Conservation (phyloP, 1,140 invertebrate genomes). For the Philaenus spumarius region DNA sequence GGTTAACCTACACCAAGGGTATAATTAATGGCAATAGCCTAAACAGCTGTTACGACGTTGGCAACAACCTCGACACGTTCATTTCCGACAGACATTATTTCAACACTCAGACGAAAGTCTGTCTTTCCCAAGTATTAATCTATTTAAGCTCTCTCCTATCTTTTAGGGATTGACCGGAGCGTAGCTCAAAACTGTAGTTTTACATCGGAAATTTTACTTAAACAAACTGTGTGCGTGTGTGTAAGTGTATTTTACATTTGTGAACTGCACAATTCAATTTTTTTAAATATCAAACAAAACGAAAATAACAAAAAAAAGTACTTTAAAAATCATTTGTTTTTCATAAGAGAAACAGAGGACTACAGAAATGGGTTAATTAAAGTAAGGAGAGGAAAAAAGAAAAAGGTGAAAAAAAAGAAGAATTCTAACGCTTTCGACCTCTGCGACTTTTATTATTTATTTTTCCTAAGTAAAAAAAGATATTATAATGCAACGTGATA, state of each 20-base stretch:
- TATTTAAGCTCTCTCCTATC: not conserved
- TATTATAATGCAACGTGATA: too few relatives aligned
- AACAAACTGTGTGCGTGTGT: not conserved
- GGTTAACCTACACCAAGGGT: too few relatives aligned
- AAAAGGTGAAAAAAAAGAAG: conserved; percentile 8
- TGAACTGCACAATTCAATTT: conserved; percentile 2
- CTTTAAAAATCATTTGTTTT: too few relatives aligned
- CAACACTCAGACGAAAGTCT: not conserved
- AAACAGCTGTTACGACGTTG: too few relatives aligned
- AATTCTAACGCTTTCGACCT: conserved; percentile 17
- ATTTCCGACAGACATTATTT: conserved; percentile 1
- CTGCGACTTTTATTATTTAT: conserved; percentile 7
- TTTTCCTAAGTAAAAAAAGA: conserved; percentile 1
- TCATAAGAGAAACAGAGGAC: conserved; percentile 8
- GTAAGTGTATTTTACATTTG: not conserved
- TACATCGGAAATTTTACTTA: too few relatives aligned
- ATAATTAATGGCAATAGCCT: too few relatives aligned
- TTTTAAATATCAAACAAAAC: conserved; percentile 7
- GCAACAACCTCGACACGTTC: not conserved
- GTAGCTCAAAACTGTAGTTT: not conserved
- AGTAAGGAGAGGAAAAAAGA: too few relatives aligned
- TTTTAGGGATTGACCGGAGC: not conserved
- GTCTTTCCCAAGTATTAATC: not conserved
- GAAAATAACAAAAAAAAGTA: not conserved
- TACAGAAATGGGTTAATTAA: not conserved